Evolutionary conservation across 2,888 invertebrate species (phyloP), one percentile per base, ranked within the genome.

Genomic region (Pocota personata): DNA sequence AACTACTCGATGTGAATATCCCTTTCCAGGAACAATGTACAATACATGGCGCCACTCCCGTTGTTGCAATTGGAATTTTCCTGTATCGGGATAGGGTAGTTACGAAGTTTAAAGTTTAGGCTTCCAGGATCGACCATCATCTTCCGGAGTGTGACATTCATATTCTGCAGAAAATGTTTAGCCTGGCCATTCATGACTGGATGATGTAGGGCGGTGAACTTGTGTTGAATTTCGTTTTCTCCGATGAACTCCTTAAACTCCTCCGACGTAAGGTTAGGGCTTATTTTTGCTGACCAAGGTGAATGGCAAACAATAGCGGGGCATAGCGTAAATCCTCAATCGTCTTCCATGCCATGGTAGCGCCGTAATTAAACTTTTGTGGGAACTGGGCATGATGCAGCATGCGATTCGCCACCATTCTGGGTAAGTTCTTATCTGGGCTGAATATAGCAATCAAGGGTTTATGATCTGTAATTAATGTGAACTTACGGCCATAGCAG

Each of bases 11-110:
- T n/a, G n/a, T n/a, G n/a, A n/a, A n/a, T n/a, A n/a, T n/a, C n/a
- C n/a, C n/a, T n/a, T n/a, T n/a, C n/a, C n/a, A n/a, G n/a, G n/a
- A n/a, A n/a, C n/a, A n/a, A n/a, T n/a, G n/a, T n/a, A n/a, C n/a
- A n/a, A n/a, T n/a, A n/a, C n/a, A 77, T 2, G 76, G 67, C 6
- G 76, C 58, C 3, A 64, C 50, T 40, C 40, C 72, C 0, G 79
- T 79, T 5, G 71, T 79, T 7, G 78, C 27, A 19, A 71, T 67
- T 1, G 78, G 55, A 0, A 64, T 71, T 12, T 79, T 79, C 5
- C 72, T 37, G 32, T 79, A 79, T 8, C 50, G n/a, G 64, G 55
- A 79, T 52, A 48, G 64, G 58, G 43, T 48, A 79, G 12, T 66
- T 76, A 24, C 43, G 6, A n/a, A 76, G 72, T 43, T 72, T 72